Percentiles rank a stretch among this genome's conserved stretches.
Conservation (phyloP, 2,888 invertebrate species). For the Phyllotreta striolata region DNA sequence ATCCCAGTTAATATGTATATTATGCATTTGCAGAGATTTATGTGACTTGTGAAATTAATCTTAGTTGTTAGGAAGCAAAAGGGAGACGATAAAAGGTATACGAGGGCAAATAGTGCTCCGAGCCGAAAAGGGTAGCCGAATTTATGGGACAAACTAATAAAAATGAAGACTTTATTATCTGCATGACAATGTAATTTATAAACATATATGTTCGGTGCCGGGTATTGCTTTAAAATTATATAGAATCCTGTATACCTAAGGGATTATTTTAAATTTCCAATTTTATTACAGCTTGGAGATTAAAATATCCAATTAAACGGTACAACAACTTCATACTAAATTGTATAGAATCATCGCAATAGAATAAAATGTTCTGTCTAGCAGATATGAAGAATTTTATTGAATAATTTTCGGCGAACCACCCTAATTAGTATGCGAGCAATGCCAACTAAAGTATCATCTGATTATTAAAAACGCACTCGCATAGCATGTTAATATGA, state of each 20-base stretch:
- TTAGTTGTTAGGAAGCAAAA: constrained; percentile 41
- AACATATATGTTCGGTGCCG: constrained; percentile 26
- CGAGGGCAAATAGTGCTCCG: constrained; percentile 32
- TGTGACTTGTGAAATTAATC: constrained; percentile 51
- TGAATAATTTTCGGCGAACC: no score
- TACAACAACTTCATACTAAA: no score
- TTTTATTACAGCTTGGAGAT: background rate
- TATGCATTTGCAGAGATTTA: constrained; percentile 55
- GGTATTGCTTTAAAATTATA: constrained; percentile 24
- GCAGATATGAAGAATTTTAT: no score
- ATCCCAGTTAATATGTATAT: constrained; percentile 58
- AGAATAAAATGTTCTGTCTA: no score
- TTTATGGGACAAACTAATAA: constrained; percentile 38
- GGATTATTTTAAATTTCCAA: background rate
- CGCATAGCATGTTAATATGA: constrained; percentile 35
- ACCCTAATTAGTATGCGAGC: constrained; percentile 10
- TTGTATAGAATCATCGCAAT: no score
- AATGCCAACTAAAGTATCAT: constrained; percentile 25
- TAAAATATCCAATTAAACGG: no score
- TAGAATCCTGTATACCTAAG: background rate
- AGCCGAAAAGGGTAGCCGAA: constrained; percentile 36
- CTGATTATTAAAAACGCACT: constrained; percentile 27
- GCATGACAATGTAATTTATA: constrained; percentile 43
- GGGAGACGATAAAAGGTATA: constrained; percentile 38
- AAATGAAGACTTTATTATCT: constrained; percentile 44